Evolutionary conservation across 2,888 invertebrate genomes (phyloP).

Genomic region (Lobophora halterata): DNA sequence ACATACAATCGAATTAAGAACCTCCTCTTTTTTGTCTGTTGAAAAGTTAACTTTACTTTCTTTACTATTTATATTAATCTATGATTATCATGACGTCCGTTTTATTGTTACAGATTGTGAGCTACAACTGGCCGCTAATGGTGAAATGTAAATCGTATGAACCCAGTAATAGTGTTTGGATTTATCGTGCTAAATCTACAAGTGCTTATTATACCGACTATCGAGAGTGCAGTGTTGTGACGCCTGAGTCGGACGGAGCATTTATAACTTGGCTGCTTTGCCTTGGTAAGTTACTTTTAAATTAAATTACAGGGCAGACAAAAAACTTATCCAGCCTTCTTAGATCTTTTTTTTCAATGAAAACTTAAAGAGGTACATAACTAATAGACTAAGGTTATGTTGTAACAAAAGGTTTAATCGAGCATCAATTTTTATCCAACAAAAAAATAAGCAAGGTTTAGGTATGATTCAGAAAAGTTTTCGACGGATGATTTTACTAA

Average conservation of each 20-base stretch:
- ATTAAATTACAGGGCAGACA: background rate
- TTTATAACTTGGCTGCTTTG: constrained; percentile 45
- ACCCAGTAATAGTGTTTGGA: constrained; percentile 20
- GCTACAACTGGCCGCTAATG: constrained; percentile 41
- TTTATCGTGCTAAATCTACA: constrained; percentile 24
- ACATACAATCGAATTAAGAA: too few relatives aligned
- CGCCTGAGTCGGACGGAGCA: constrained; percentile 45
- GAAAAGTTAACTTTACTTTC: too few relatives aligned
- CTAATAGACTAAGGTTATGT: constrained; percentile 5
- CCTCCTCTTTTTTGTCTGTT: too few relatives aligned
- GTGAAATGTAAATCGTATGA: constrained; percentile 34
- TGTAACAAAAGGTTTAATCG: background rate
- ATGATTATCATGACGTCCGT: too few relatives aligned
- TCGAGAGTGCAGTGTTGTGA: constrained; percentile 50
- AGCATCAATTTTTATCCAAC: background rate
- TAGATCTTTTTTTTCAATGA: too few relatives aligned
- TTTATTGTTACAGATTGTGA: constrained; percentile 54
- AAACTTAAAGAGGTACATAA: too few relatives aligned
- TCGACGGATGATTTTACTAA: too few relatives aligned
- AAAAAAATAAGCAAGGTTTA: background rate
- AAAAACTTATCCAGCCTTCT: too few relatives aligned
- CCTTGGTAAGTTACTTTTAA: constrained; percentile 53
- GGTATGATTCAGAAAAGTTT: too few relatives aligned
- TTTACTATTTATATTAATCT: too few relatives aligned
- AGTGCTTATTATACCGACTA: constrained; percentile 34